Evolutionary conservation across 2,888 invertebrate genomes (phyloP).

Genomic region (Acleris emargana): DNA sequence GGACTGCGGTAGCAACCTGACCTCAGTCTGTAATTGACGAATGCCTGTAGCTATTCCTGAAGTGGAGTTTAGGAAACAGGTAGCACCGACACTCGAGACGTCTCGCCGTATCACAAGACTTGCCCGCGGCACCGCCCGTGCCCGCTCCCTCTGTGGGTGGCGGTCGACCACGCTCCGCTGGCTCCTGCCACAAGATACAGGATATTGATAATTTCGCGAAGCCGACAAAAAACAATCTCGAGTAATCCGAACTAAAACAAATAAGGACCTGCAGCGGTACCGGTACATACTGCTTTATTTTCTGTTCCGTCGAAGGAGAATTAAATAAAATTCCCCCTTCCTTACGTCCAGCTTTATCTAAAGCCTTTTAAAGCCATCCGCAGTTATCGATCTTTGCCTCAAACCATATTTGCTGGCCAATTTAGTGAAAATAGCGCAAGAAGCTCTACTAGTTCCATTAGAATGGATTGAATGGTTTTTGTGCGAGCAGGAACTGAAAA

Average conservation of each 20-base stretch:
- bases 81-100: constrained; percentile 74
- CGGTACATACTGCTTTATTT: neutral
- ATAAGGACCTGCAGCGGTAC: constrained; percentile 1
- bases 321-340: neutral
- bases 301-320: constrained; percentile 4
- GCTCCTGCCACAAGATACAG: constrained; percentile 26
- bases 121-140: constrained; percentile 41
- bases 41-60: constrained; percentile 44
- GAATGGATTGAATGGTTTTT: constrained; percentile 14
- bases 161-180: constrained; percentile 31
- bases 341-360: neutral
- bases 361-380: constrained; percentile 13
- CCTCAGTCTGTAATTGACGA: constrained; percentile 64
- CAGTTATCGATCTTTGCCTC: constrained; percentile 9
- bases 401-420: constrained; percentile 24
- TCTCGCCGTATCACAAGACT: constrained; percentile 60
- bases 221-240: constrained; percentile 17
- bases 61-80: constrained; percentile 48
- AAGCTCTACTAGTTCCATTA: neutral
- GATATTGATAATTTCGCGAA: constrained; percentile 29
- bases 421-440: constrained; percentile 11
- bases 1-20: constrained; percentile 34
- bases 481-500: neutral
- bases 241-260: constrained; percentile 13
- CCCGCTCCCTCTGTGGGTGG: constrained; percentile 28